Base-by-base conservation (phyloP, 2,113 vertebrate species). In the Pollachius pollachius region DNA sequence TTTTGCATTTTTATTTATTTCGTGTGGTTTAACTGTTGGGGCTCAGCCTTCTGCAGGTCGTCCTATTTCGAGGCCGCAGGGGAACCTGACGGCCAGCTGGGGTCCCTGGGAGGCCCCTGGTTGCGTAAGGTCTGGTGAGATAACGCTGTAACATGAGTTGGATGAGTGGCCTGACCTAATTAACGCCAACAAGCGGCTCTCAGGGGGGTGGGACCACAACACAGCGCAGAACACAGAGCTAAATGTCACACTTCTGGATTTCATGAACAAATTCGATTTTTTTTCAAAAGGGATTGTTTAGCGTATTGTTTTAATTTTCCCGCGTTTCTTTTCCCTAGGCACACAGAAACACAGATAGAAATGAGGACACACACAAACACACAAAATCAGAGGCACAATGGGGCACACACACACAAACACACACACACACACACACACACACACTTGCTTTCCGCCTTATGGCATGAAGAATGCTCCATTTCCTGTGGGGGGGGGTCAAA, bases 381-480 rank as follows among this genome's bases (percentile, higher is more conserved):
- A 41, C 8, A 65, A 7, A 16, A 60, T 23, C 62, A 66, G 9
- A 69, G 5, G 19, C 48, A 62, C 61, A 59, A 19, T 27, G 27
- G 27, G 27, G 34, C 60, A 59, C 52, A 68, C 21, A 34, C 48
- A 60, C 60, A 59, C 52, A 68, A 17, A 34, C 48, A 60, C 23
- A 62, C 61, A 62, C 11, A 62, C 21, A 70, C 41, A 65, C 16
- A 62, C 12, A 58, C 12, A 19, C 57, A 78, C 64, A 62, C 68
- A 74, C 64, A 67, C 67, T 56, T 17, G 18, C 16, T 63, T 72
- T 70, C 72, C 74, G 27, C 59, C 16, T 65, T 37, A 74, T 78
- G 81, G 76, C 79, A 61, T 64, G 74, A 83, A 69, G 79, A 88
- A 83, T 81, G 79, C 72, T 78, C 69, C 12, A 58, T 79, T 87